Conservation (phyloP, 2,797 vertebrate species). For the Podarcis lilfordi region DNA sequence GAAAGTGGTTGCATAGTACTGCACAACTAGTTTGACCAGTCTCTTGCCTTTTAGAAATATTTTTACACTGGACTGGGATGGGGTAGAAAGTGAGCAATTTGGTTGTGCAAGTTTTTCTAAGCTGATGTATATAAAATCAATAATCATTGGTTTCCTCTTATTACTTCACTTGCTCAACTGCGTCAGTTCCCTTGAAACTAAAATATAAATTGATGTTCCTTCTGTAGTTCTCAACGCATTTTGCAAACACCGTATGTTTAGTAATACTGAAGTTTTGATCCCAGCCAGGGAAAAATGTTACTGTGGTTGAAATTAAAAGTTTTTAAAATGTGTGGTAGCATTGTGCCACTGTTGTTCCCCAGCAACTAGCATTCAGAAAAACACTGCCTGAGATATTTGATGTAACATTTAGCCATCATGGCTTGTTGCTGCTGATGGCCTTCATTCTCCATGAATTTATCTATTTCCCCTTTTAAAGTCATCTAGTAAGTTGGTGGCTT, state of each 20-base stretch:
- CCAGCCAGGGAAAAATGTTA: neutral
- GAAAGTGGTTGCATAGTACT: neutral
- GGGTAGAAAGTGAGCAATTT: neutral
- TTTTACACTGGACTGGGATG: accelerated
- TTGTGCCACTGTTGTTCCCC: no score
- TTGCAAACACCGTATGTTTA: neutral
- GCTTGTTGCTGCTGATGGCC: no score
- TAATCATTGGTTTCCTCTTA: neutral
- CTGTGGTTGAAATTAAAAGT: no score
- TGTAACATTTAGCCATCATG: no score
- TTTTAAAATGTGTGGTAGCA: no score
- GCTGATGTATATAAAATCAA: neutral
- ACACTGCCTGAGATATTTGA: no score
- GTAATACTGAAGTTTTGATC: accelerated
- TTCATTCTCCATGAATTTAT: no score
- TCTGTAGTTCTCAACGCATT: neutral
- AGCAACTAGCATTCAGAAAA: no score
- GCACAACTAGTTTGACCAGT: constrained; percentile 2
- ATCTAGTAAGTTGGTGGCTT: neutral
- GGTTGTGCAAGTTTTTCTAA: accelerated
- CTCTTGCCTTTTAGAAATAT: constrained; percentile 6
- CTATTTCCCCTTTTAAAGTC: neutral
- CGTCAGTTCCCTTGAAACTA: neutral
- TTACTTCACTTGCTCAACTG: neutral
- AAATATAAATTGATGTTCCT: neutral